Percentiles rank a stretch among this genome's conserved stretches.
Conservation (phyloP, 2,797 vertebrate genomes). For the Myiotriccus ornatus region DNA sequence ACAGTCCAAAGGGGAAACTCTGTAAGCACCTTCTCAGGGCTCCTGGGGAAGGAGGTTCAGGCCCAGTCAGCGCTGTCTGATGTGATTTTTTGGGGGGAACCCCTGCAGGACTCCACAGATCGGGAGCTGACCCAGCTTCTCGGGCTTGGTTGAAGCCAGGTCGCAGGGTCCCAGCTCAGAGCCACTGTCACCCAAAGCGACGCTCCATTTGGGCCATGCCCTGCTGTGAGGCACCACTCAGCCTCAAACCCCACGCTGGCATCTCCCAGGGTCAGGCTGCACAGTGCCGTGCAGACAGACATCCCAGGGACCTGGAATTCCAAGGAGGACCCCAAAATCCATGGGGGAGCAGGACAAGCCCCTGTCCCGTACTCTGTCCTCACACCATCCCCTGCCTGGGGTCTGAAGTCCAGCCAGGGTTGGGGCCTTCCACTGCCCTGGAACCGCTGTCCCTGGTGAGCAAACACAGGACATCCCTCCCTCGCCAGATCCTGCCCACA, state of each 20-base stretch:
- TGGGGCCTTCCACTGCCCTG: background rate
- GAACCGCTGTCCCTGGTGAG: background rate
- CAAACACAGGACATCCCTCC: background rate
- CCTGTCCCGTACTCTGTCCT: background rate
- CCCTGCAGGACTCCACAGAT: fast-evolving
- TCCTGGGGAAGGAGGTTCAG: background rate
- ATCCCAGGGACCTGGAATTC: background rate
- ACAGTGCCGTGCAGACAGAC: fast-evolving
- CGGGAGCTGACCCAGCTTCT: background rate
- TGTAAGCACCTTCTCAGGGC: background rate
- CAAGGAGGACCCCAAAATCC: background rate
- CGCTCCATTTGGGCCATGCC: fast-evolving
- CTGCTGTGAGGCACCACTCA: background rate
- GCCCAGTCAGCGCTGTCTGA: fast-evolving
- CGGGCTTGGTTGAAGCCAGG: fast-evolving
- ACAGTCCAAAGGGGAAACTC: background rate
- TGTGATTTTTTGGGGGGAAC: background rate
- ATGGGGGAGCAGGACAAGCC: background rate
- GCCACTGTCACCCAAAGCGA: background rate
- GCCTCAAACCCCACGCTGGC: background rate
- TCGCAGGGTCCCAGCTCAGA: background rate
- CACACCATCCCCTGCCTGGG: background rate
- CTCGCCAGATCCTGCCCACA: background rate
- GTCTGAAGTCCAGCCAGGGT: background rate
- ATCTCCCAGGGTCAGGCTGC: fast-evolving